These are phyloP conservation scores for Crotalus adamanteus DNA, from an alignment of 2,797 vertebrate species.

Conservation along the genomic window DNA sequence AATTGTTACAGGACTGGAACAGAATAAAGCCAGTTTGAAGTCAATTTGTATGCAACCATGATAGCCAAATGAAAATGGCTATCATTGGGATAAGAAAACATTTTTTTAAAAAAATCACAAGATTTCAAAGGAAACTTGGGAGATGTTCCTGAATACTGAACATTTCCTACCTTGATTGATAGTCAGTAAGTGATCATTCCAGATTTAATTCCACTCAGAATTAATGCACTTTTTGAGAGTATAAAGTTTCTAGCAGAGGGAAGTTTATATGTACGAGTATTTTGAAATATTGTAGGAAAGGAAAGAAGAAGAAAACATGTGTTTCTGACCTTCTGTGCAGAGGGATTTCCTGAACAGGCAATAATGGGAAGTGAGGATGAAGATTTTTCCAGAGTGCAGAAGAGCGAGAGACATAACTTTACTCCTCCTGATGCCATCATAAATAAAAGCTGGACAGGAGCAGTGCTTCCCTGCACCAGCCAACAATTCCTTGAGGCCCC, in stretches of 20 bases:
- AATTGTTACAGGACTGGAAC: background rate
- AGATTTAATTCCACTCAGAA: background rate
- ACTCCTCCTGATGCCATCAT: constrained; percentile 39
- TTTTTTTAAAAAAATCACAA: background rate
- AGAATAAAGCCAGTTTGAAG: background rate
- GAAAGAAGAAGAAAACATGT: background rate
- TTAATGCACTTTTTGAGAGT: background rate
- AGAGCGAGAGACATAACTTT: constrained; percentile 44
- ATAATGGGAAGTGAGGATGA: constrained; percentile 30
- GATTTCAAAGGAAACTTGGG: background rate
- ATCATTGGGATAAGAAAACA: background rate
- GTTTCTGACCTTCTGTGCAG: background rate
- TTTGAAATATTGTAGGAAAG: background rate
- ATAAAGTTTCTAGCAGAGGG: background rate
- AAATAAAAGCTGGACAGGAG: constrained; percentile 47
- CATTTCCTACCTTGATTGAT: background rate
- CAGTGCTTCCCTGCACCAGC: constrained; percentile 35
- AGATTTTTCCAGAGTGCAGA: constrained; percentile 54
- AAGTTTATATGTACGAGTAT: no score
- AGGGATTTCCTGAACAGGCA: constrained; percentile 30
- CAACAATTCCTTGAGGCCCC: constrained; percentile 36
- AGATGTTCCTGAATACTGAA: background rate
- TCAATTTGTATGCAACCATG: no score
- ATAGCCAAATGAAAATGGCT: background rate
- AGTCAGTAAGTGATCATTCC: background rate